phyloP scores from a whole-genome alignment of 2,888 invertebrate genomes.

The Dexiosoma caninum region DNA sequence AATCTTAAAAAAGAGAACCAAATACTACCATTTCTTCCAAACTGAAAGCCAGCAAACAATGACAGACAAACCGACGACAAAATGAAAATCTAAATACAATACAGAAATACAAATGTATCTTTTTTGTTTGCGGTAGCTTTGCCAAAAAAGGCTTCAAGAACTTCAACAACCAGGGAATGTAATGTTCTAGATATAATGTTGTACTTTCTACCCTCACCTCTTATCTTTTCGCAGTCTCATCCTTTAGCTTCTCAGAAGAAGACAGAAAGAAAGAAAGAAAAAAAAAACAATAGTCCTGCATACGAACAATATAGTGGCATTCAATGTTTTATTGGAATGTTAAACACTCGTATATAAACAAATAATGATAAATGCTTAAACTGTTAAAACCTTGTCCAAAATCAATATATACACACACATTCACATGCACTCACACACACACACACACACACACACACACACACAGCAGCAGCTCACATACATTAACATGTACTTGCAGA shows the following conservation, averaged over 20 bases:
- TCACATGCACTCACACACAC: neutral
- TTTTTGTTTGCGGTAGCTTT: neutral
- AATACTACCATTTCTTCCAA: conserved; percentile 37
- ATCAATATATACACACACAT: conserved; percentile 34
- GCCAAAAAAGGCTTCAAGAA: neutral
- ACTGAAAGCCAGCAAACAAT: conserved; percentile 50
- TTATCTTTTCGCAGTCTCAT: neutral
- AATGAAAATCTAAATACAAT: conserved; percentile 61
- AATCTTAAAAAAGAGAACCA: neutral
- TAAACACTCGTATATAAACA: conserved; percentile 75
- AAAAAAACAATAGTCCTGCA: conserved; percentile 17
- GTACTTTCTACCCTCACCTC: neutral
- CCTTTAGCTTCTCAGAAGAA: neutral
- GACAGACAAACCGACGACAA: conserved; percentile 67
- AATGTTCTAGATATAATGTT: conserved; percentile 38
- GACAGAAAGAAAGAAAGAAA: neutral
- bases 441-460: neutral
- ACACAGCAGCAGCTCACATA: no score
- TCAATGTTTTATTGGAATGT: conserved; percentile 72
- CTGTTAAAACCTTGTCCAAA: conserved; percentile 53
- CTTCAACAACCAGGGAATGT: neutral
- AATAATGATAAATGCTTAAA: conserved; percentile 75
- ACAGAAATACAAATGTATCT: conserved; percentile 28
- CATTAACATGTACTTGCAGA: no score
- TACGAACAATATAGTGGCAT: conserved; percentile 41